Conservation (phyloP, 2,797 vertebrate genomes). For the Toxotes lorentzi region DNA sequence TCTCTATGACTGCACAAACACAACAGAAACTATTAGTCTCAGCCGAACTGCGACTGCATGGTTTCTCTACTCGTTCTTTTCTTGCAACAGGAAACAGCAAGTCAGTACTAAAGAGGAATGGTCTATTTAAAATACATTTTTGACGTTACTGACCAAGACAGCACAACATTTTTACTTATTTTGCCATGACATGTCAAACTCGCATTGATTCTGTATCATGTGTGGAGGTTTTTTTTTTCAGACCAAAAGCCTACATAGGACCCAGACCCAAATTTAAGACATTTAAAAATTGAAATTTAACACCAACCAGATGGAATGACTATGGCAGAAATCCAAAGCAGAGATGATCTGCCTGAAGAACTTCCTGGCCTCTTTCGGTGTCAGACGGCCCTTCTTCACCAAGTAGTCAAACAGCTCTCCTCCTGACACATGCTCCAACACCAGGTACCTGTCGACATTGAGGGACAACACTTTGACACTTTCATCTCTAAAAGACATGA, state of each 20-base stretch:
- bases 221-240: conserved; percentile 1
- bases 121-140: conserved; percentile 2
- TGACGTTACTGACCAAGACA: neutral
- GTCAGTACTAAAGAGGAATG: neutral
- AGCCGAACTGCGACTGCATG: neutral
- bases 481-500: neutral
- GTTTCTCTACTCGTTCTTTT: neutral
- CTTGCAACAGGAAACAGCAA: neutral
- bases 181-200: conserved; percentile 1
- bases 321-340: conserved; percentile 95
- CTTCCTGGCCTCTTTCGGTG: conserved; percentile 94
- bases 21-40: conserved; percentile 17
- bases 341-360: conserved; percentile 97
- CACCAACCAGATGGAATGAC: conserved; percentile 94
- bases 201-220: conserved; percentile 6
- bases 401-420: conserved; percentile 95
- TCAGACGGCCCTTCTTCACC: conserved; percentile 93
- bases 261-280: conserved; percentile 3
- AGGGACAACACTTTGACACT: neutral
- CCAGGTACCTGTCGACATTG: conserved; percentile 87
- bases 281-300: no score
- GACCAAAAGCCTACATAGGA: neutral
- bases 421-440: conserved; percentile 95
- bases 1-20: conserved; percentile 90
- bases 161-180: neutral